Base-by-base conservation (phyloP, 2,888 invertebrate species). In the Lasioglossum leucozonium region DNA sequence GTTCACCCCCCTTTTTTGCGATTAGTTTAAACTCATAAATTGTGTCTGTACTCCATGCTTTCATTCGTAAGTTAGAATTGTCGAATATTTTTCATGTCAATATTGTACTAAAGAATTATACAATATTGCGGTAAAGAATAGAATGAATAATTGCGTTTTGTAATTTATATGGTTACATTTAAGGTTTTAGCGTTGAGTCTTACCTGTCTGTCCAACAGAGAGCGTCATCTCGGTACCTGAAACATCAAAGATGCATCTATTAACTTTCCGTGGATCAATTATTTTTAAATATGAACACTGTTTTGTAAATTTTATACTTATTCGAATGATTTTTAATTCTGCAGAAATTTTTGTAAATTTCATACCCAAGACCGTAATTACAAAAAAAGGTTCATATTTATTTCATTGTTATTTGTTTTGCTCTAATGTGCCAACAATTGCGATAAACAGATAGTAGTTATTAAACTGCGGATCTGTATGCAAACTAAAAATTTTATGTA, bases 201-300 rank as follows among this genome's bases (percentile, higher is more conserved):
- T 96, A 98, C 98, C 98, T 97, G 95, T 98, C 98, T 76, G 98
- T 97, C 98, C 98, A 98, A 95, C 98, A 98, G 74, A 98, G 96
- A 34, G 98, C 97, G 91, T 98, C 98, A 90, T 98, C 98, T 89
- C 98, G 97, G 95, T 98, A 98, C 96, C 98, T 98, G 97, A 97
- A 94, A 88, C 87, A 84, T 67, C 78, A 87, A 93, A 91, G 87
- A 95, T 95, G 30, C 69, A 11, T 47, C 26, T 16, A 37, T 55
- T 69, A 58, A 6, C 42, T 42, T 51, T 16, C 34, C 8, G 8
- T 10, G 5, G 72, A 18, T 65, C 18, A 8, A 42, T 95, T 55
- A n/a, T 71, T 34, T 40, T 11, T 10, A 2, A 6, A 34, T 34
- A 18, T 22, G 18, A 34, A 34, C 8, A 65, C 0, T 18, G 67